Evolutionary conservation across 2,888 invertebrate species (phyloP).

Genomic region (Nudaria mundana): DNA sequence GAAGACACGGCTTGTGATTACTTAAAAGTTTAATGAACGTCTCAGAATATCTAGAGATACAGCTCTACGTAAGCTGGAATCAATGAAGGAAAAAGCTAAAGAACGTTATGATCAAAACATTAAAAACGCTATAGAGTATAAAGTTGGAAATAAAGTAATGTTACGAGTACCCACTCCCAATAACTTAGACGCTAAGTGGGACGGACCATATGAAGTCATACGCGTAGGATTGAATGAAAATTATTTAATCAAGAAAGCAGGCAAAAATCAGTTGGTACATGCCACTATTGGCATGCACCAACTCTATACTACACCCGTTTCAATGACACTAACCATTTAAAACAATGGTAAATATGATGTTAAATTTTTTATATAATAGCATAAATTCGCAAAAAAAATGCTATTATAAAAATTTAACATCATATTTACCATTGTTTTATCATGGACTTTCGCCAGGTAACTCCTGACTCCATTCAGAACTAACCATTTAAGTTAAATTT

Average conservation of each 20-base stretch:
- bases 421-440: too few species aligned
- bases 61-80: slow-evolving; percentile 25
- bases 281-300: too few species aligned
- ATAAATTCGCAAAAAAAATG: too few species aligned
- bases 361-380: too few species aligned
- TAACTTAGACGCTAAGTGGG: slow-evolving; percentile 39
- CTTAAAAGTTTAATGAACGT: not conserved
- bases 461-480: too few species aligned
- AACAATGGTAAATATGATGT: too few species aligned
- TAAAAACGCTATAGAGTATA: slow-evolving; percentile 27
- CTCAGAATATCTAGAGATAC: slow-evolving; percentile 29
- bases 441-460: too few species aligned
- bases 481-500: not conserved
- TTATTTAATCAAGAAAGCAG: slow-evolving; percentile 22
- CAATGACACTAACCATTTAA: too few species aligned
- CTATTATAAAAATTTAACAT: too few species aligned
- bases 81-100: slow-evolving; percentile 40
- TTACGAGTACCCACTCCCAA: slow-evolving; percentile 33
- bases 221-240: slow-evolving; percentile 35
- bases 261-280: slow-evolving; percentile 22
- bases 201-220: slow-evolving; percentile 31
- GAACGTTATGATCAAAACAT: slow-evolving; percentile 33
- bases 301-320: slow-evolving; percentile 18
- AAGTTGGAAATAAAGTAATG: slow-evolving; percentile 30
- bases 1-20: slow-evolving; percentile 10